Percentiles rank a stretch among this genome's conserved stretches.
These are phyloP conservation scores for Drosophila triauraria DNA, from an alignment of 1,140 invertebrate genomes.

Conservation along the genomic window DNA sequence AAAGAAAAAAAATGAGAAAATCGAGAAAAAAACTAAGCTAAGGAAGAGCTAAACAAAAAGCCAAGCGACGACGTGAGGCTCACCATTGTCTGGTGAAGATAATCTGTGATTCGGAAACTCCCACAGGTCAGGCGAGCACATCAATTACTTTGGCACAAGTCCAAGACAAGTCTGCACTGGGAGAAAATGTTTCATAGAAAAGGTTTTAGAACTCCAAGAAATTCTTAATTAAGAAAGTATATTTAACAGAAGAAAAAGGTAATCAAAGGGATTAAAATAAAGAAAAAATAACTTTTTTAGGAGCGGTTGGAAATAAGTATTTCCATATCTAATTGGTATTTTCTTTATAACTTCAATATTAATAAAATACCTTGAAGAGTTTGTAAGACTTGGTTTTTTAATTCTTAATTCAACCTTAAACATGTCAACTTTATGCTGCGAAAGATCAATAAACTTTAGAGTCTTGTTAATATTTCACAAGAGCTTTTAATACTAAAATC, in stretches of 20 bases:
- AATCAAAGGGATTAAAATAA: too few species aligned
- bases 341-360: too few species aligned
- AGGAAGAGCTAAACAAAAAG: constrained; percentile 49
- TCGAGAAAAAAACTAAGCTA: constrained; percentile 3
- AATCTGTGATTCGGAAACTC: constrained; percentile 85
- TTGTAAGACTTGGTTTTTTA: too few species aligned
- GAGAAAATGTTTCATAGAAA: not conserved
- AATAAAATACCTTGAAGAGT: too few species aligned
- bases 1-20: constrained; percentile 17
- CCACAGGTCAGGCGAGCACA: constrained; percentile 84
- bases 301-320: too few species aligned
- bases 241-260: not conserved
- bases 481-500: not conserved
- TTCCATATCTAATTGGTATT: too few species aligned
- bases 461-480: not conserved
- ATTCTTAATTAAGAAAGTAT: too few species aligned
- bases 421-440: not conserved
- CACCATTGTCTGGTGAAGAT: constrained; percentile 82
- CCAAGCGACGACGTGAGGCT: constrained; percentile 77
- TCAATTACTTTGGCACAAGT: constrained; percentile 84
- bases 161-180: constrained; percentile 39
- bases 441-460: too few species aligned
- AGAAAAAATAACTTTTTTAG: not conserved
- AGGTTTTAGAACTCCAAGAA: not conserved
- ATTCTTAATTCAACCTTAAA: too few species aligned